Evolutionary conservation across 1,140 invertebrate species (phyloP), one percentile per base, ranked within the genome.

Genomic region (Drosophila orosa): DNA sequence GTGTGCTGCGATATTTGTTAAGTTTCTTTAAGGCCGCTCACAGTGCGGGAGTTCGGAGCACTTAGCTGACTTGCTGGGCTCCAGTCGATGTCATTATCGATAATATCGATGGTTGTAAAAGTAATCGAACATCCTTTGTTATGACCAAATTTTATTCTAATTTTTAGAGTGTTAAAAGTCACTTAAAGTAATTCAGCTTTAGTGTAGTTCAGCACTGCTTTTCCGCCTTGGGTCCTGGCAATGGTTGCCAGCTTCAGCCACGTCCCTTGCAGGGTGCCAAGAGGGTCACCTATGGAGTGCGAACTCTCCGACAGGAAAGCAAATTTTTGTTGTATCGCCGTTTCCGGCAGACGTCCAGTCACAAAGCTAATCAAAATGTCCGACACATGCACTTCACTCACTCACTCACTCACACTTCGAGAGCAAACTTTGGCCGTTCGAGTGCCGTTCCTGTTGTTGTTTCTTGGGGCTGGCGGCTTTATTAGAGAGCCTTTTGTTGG

Each of bases 301-400:
- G 29, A 33, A 22, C 33, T 40, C 35, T 42, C 7, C 10, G 35
- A 17, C 35, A 40, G 35, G 5, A 33, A 27, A 27, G n/a, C 10
- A 22, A 39, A 47, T 74, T 45, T 52, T 47, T 67, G 39, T 59
- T 63, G 50, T 62, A 50, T 58, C 72, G 66, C 76, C 67, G 68
- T 77, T 74, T 85, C 78, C 78, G 78, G 78, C 52, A 78, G 76
- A 74, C 61, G 55, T 48, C 63, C 78, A 81, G 74, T 52, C 74
- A 85, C 80, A 78, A 75, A 86, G 82, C 82, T 86, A 85, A 85
- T 85, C 82, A 85, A 86, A 86, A 81, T 85, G 78, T 85, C 82
- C 69, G 69, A 75, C 66, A 78, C 82, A 81, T 42, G 73, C 78
- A 71, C 59, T 66, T 48, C 52, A 62, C 66, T 61, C 72, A 58